Percentiles rank a stretch among this genome's conserved stretches.
phyloP scores from a whole-genome alignment of 2,888 invertebrate species.

The Amblyjoppa proteus region DNA sequence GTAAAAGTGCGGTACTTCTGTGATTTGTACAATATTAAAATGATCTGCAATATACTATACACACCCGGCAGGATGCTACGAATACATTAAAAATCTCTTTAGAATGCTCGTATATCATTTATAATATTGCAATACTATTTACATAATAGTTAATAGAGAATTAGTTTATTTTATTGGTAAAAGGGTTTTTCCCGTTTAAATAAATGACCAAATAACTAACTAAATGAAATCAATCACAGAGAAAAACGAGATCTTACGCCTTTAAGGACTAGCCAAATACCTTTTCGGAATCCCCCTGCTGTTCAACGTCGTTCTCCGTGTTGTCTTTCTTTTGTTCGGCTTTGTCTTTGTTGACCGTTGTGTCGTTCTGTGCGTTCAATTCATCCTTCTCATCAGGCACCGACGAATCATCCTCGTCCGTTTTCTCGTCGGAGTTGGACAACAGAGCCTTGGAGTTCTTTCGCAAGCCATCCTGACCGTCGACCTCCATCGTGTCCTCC shows the following conservation, averaged over 20 bases:
- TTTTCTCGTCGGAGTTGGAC: constrained; percentile 50
- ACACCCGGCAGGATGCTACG: no score
- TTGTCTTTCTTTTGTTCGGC: constrained; percentile 41
- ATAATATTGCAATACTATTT: no score
- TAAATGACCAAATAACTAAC: no score
- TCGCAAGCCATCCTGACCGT: constrained; percentile 17
- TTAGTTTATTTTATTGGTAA: background rate
- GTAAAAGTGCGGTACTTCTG: no score
- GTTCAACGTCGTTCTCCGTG: constrained; percentile 43
- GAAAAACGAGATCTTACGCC: background rate
- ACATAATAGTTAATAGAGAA: no score
- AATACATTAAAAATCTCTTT: no score
- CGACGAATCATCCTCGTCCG: constrained; percentile 36
- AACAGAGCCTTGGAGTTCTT: constrained; percentile 55
- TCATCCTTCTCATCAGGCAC: constrained; percentile 56
- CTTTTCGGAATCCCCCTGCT: constrained; percentile 55
- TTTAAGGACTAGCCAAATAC: constrained; percentile 2
- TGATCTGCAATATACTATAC: no score
- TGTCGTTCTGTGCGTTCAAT: constrained; percentile 41
- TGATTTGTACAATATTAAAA: no score
- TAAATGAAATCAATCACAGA: background rate
- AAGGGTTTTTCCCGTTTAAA: background rate
- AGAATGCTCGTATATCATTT: no score
- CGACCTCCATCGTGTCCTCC: constrained; percentile 56
- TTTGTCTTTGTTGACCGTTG: constrained; percentile 22